phyloP scores from a whole-genome alignment of 2,113 vertebrate species.

The Ophthalmotilapia sp. region DNA sequence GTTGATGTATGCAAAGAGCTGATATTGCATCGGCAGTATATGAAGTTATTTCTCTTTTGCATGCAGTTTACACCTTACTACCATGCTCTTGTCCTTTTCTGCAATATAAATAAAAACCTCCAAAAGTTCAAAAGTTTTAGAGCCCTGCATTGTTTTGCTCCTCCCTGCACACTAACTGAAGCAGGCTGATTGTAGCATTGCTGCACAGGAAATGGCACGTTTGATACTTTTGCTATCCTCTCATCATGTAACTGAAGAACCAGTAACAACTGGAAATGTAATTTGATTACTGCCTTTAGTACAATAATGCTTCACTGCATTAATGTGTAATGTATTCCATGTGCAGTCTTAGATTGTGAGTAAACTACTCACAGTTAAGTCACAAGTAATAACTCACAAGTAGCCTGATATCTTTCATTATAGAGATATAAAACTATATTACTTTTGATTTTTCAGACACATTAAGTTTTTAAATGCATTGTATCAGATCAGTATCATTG shows the following conservation, averaged over 20 bases:
- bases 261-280: not conserved
- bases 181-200: not conserved
- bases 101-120: not conserved
- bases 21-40: not conserved
- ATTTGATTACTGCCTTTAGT: not conserved
- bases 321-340: not conserved
- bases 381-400: not conserved
- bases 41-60: not conserved
- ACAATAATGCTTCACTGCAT: not conserved
- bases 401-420: not conserved
- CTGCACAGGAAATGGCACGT: fast-evolving
- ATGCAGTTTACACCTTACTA: not conserved
- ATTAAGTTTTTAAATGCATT: not conserved
- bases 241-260: not conserved
- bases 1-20: not conserved
- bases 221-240: not conserved
- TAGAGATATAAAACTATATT: not conserved
- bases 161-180: not conserved
- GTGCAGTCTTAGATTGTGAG: not conserved
- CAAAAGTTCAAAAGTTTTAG: not conserved
- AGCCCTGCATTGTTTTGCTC: not conserved
- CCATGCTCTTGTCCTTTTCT: not conserved
- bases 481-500: not conserved
- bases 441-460: not conserved
- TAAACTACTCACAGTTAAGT: not conserved